phyloP scores from a whole-genome alignment of 1,140 invertebrate genomes.

The Nephila pilipes region DNA sequence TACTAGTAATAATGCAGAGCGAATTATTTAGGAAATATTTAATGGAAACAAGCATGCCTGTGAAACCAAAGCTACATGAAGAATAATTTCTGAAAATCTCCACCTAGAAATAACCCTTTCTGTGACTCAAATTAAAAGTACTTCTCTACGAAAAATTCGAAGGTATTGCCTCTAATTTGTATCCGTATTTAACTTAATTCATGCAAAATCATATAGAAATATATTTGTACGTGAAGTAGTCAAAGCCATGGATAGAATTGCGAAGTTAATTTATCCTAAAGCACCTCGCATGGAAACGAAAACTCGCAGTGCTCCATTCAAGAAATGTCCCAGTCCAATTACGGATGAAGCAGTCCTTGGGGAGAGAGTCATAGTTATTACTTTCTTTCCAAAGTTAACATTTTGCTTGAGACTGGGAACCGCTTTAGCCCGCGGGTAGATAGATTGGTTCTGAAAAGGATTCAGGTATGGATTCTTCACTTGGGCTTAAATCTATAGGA shows the following conservation, averaged over 20 bases:
- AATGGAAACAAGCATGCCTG: too few relatives aligned
- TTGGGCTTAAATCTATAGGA: constrained; percentile 32
- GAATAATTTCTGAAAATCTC: too few relatives aligned
- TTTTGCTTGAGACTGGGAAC: background rate
- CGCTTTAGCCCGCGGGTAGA: constrained; percentile 7
- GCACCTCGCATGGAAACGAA: background rate
- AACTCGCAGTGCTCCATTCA: background rate
- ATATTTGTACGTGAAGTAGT: background rate
- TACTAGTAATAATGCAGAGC: too few relatives aligned
- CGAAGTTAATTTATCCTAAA: constrained; percentile 24
- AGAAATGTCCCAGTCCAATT: constrained; percentile 31
- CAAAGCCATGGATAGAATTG: background rate
- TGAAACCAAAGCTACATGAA: too few relatives aligned
- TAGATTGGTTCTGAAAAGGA: constrained; percentile 6
- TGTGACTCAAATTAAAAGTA: too few relatives aligned
- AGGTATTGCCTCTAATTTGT: background rate
- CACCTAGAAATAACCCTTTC: too few relatives aligned
- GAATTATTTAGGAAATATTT: too few relatives aligned
- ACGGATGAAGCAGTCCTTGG: constrained; percentile 9
- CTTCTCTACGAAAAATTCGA: too few relatives aligned
- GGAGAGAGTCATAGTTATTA: constrained; percentile 32
- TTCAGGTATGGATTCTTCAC: constrained; percentile 42
- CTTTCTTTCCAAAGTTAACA: constrained; percentile 15
- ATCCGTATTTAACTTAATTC: background rate
- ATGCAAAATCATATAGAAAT: background rate